Conservation (phyloP, 2,113 vertebrate genomes). For the Colinus virginianus region DNA sequence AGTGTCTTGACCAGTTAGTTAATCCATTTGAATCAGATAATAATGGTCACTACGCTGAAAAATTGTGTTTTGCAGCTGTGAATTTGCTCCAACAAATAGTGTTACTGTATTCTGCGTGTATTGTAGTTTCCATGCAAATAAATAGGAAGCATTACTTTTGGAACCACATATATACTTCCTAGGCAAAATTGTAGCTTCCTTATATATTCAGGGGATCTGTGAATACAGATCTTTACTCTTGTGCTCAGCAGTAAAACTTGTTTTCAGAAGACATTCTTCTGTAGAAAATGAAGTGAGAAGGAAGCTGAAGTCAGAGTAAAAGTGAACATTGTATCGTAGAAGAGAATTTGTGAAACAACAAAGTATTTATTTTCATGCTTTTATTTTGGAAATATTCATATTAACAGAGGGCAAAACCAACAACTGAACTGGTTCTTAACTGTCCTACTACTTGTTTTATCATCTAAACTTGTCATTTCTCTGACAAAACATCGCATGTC, state of each 20-base stretch:
- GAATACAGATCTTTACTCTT: slow-evolving; percentile 12
- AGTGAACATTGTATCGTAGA: not conserved
- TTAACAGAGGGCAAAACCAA: not conserved
- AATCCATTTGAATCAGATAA: no score
- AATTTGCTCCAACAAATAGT: no score
- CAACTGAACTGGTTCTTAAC: not conserved
- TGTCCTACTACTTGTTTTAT: not conserved
- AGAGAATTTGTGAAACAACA: not conserved
- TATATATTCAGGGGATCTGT: not conserved
- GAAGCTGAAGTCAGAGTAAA: not conserved
- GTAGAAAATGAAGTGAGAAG: not conserved
- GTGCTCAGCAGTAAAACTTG: not conserved
- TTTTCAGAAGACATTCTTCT: not conserved
- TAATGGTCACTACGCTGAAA: no score
- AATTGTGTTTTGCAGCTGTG: no score
- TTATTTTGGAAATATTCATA: not conserved
- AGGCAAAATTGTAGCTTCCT: not conserved
- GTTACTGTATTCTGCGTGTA: no score
- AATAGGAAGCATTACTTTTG: no score
- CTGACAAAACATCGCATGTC: not conserved
- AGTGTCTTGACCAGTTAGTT: no score
- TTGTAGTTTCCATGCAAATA: no score
- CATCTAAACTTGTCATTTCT: not conserved
- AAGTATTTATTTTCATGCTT: not conserved
- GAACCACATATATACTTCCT: not conserved